Conservation (phyloP, 2,797 vertebrate genomes). For the Pristis pectinata region DNA sequence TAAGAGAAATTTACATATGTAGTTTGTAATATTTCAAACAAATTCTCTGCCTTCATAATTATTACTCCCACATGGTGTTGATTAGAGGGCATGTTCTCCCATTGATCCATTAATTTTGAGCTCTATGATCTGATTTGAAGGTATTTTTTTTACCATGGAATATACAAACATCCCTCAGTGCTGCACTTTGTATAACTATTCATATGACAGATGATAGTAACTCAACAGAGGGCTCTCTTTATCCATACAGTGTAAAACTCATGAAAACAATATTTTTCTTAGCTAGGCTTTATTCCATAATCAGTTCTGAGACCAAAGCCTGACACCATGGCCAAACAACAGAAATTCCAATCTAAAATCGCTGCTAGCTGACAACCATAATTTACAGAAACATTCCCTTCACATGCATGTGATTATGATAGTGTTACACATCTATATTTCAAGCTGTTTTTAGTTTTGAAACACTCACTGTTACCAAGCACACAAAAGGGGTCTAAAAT, state of each 20-base stretch:
- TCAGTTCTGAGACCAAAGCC: not conserved
- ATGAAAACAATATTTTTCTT: not conserved
- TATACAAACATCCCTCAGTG: not conserved
- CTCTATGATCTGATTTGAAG: not conserved
- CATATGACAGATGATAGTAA: not conserved
- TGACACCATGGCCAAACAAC: constrained; percentile 14
- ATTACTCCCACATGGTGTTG: not conserved
- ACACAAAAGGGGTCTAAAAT: not conserved
- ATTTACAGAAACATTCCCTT: constrained; percentile 27
- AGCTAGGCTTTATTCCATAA: constrained; percentile 14
- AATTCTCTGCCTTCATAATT: not conserved
- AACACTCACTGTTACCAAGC: constrained; percentile 7
- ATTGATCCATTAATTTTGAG: not conserved
- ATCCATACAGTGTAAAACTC: not conserved
- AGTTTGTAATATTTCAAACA: not conserved
- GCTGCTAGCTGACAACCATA: constrained; percentile 25
- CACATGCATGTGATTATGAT: constrained; percentile 15
- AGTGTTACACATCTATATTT: constrained; percentile 1
- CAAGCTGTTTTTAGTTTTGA: constrained; percentile 29
- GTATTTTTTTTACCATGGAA: not conserved
- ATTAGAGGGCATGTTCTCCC: not conserved
- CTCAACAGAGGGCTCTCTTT: constrained; percentile 15
- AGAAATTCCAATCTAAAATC: not conserved
- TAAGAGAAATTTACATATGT: not conserved
- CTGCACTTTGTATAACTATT: not conserved